phyloP scores from a whole-genome alignment of 2,113 vertebrate genomes.

The Mesoclemmys tuberculata region DNA sequence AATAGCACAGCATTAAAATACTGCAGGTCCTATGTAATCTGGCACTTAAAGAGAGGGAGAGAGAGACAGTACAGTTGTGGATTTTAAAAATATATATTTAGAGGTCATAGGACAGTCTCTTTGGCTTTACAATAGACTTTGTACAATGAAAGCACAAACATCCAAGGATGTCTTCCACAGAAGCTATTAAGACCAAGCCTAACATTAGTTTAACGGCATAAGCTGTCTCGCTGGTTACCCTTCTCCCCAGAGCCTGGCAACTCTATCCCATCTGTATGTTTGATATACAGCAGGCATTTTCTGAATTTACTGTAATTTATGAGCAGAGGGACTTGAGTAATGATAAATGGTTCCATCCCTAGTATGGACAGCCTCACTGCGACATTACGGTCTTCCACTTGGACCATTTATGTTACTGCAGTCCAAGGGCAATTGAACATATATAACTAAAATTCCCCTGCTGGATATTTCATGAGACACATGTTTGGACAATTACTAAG shows the following conservation, averaged over 20 bases:
- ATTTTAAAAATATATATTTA: too few relatives aligned
- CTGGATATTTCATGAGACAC: conserved; percentile 21
- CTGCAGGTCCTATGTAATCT: too few relatives aligned
- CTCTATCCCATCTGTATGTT: not conserved
- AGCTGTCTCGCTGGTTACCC: not conserved
- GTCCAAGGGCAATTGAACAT: not conserved
- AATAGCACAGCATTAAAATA: too few relatives aligned
- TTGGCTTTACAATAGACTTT: not conserved
- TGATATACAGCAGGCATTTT: not conserved
- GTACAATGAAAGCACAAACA: not conserved
- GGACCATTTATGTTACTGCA: not conserved
- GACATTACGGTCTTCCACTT: not conserved
- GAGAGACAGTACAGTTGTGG: too few relatives aligned
- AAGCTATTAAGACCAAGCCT: not conserved
- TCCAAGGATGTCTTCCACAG: not conserved
- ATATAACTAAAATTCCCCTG: not conserved
- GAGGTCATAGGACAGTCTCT: too few relatives aligned
- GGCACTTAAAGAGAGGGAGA: too few relatives aligned
- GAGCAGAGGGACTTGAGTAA: not conserved
- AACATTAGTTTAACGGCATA: not conserved
- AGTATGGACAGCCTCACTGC: not conserved
- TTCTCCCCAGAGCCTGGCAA: not conserved
- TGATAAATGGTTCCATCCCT: not conserved
- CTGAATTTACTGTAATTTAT: not conserved
- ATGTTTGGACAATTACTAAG: not conserved